Evolutionary conservation across 2,888 invertebrate species (phyloP).

Genomic region (Lasiommata megera): DNA sequence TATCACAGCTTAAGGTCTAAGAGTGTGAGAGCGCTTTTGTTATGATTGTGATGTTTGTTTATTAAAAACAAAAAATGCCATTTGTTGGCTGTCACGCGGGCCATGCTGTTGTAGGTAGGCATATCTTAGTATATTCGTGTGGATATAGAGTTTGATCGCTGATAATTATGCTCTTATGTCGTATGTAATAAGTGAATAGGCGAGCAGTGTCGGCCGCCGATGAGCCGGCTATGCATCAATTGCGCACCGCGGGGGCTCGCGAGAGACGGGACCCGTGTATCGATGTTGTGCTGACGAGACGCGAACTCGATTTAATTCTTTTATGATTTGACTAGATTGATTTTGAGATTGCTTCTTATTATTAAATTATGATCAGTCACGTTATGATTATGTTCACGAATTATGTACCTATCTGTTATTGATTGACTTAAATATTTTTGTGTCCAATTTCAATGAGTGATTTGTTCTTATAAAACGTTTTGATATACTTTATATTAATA

Average conservation of each 20-base stretch:
- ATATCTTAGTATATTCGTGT: too few relatives aligned
- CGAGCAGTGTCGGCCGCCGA: conserved; percentile 35
- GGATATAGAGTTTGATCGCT: conserved; percentile 25
- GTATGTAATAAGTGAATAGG: conserved; percentile 39
- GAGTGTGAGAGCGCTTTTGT: too few relatives aligned
- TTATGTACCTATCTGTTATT: background rate
- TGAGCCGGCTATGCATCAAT: conserved; percentile 74
- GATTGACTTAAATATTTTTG: background rate
- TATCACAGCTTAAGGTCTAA: too few relatives aligned
- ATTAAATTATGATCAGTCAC: conserved; percentile 5
- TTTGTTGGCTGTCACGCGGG: too few relatives aligned
- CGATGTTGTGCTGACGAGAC: conserved; percentile 23
- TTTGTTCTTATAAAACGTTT: too few relatives aligned
- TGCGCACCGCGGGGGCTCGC: conserved; percentile 64
- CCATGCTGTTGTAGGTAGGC: too few relatives aligned
- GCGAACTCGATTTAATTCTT: conserved; percentile 15
- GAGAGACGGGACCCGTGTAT: conserved; percentile 22
- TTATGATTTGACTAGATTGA: conserved; percentile 16
- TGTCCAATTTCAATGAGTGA: too few relatives aligned
- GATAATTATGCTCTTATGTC: conserved; percentile 38
- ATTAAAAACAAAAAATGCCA: too few relatives aligned
- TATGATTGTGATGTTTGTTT: too few relatives aligned
- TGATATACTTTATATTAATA: too few relatives aligned
- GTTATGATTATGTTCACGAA: background rate
- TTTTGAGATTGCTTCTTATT: conserved; percentile 9